Conservation (phyloP, 2,797 vertebrate genomes). For the Falco berigora region DNA sequence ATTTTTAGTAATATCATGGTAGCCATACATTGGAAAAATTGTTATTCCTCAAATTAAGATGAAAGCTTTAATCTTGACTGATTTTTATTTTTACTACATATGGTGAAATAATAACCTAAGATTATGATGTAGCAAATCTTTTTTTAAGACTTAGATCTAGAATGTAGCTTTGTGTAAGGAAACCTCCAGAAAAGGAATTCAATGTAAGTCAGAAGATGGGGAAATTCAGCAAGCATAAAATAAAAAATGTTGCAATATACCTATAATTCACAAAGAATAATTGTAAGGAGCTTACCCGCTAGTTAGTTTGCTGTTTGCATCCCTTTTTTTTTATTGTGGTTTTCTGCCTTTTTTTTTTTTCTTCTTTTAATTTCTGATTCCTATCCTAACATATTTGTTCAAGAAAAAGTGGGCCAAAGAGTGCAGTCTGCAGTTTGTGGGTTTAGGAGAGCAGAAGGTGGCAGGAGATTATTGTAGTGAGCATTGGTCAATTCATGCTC, state of each 20-base stretch:
- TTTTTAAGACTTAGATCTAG: neutral
- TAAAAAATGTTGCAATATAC: neutral
- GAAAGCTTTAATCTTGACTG: neutral
- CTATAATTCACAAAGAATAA: neutral
- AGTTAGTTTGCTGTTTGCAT: neutral
- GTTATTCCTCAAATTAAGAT: neutral
- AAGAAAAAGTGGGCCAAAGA: neutral
- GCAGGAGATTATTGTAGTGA: neutral
- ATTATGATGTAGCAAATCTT: neutral
- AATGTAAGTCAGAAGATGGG: neutral
- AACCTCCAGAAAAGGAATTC: neutral
- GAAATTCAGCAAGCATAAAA: neutral
- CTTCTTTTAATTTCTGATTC: neutral
- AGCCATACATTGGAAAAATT: neutral
- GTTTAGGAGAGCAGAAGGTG: neutral
- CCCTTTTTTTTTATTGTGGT: neutral
- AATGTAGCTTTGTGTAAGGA: neutral
- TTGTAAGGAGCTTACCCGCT: neutral
- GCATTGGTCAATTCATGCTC: neutral
- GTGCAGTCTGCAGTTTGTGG: neutral
- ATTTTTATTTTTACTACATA: neutral
- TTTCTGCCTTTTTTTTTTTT: neutral
- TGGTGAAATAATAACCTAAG: neutral
- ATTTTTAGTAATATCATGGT: neutral
- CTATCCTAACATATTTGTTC: neutral